phyloP scores from a whole-genome alignment of 2,888 invertebrate genomes.

The Apamea sordens region DNA sequence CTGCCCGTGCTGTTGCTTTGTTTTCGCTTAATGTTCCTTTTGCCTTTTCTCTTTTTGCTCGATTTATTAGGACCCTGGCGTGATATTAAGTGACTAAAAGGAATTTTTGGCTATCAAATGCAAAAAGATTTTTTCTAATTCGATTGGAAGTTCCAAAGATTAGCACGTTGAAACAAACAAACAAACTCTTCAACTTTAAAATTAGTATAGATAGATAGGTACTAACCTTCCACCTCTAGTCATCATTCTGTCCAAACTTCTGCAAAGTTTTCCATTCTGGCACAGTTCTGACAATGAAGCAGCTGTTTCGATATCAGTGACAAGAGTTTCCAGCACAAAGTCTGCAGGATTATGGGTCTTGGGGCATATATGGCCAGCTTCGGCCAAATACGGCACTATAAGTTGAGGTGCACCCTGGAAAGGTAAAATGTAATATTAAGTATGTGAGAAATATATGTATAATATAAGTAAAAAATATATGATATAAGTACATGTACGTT shows the following conservation, averaged over 20 bases:
- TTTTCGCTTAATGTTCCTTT: too few species aligned
- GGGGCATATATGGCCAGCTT: slow-evolving; percentile 92
- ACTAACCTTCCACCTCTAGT: slow-evolving; percentile 81
- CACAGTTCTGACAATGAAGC: slow-evolving; percentile 84
- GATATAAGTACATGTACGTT: too few species aligned
- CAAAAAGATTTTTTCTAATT: too few species aligned
- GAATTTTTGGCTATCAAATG: too few species aligned
- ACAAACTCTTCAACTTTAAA: too few species aligned
- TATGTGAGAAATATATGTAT: neutral
- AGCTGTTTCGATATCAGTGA: slow-evolving; percentile 74
- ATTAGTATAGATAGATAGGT: neutral
- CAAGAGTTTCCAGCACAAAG: slow-evolving; percentile 89
- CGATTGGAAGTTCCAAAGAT: too few species aligned
- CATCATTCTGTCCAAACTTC: slow-evolving; percentile 80
- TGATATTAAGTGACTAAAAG: too few species aligned
- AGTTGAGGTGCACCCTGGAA: slow-evolving; percentile 92
- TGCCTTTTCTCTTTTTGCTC: too few species aligned
- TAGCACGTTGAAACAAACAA: too few species aligned
- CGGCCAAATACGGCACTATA: slow-evolving; percentile 92
- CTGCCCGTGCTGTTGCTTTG: too few species aligned
- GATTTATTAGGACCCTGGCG: too few species aligned
- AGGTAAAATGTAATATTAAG: neutral
- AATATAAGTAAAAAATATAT: neutral
- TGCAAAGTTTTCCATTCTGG: slow-evolving; percentile 84
- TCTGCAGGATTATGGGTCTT: slow-evolving; percentile 95